Percentiles rank a stretch among this genome's conserved stretches.
Conservation (phyloP, 2,797 vertebrate genomes). For the Hozukius guyotensis region DNA sequence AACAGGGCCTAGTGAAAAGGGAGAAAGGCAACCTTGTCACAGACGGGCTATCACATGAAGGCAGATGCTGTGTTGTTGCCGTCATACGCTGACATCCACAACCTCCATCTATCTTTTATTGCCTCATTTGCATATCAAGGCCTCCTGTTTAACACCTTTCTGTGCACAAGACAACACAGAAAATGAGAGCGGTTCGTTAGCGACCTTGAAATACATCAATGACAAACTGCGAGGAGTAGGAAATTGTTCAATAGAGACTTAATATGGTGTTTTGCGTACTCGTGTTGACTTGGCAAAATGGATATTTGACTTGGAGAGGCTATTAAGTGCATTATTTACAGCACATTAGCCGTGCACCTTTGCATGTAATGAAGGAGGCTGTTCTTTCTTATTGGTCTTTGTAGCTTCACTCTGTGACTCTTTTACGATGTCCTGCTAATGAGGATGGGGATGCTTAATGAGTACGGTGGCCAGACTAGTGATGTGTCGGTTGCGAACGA, state of each 20-base stretch:
- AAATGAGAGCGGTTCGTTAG: neutral
- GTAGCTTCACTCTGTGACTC: neutral
- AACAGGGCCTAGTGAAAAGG: neutral
- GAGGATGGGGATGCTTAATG: neutral
- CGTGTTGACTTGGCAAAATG: constrained; percentile 1
- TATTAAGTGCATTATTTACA: constrained; percentile 20
- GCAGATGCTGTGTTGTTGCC: constrained; percentile 24
- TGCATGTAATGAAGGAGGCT: constrained; percentile 23
- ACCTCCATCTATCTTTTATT: constrained; percentile 33
- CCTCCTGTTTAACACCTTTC: constrained; percentile 7
- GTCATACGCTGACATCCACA: neutral
- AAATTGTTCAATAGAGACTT: neutral
- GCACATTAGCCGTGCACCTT: constrained; percentile 13
- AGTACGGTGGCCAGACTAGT: neutral
- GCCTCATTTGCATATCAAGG: constrained; percentile 46
- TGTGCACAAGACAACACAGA: constrained; percentile 21
- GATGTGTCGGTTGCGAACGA: too few relatives aligned
- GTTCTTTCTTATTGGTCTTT: neutral
- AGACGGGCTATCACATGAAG: constrained; percentile 18
- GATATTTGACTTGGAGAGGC: constrained; percentile 22
- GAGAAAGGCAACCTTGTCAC: neutral
- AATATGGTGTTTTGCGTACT: neutral
- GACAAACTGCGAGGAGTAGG: constrained; percentile 7
- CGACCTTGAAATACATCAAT: constrained; percentile 31
- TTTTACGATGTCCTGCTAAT: constrained; percentile 15